phyloP scores from a whole-genome alignment of 2,888 invertebrate species.

The Spilarctia lutea region DNA sequence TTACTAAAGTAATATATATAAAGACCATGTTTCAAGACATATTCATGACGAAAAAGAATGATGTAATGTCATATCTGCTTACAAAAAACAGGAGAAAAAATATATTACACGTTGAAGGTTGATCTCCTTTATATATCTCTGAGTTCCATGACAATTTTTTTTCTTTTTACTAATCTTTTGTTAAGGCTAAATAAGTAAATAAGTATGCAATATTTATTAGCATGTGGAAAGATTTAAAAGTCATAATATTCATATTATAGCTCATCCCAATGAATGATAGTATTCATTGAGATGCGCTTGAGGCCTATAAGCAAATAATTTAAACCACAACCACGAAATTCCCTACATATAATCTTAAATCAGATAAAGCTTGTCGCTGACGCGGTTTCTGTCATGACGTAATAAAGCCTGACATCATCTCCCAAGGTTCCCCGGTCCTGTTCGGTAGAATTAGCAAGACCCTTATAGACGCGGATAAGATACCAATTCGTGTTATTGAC shows the following conservation, averaged over 20 bases:
- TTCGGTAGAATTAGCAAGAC: slow-evolving; percentile 23
- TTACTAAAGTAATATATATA: no score
- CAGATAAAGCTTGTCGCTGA: slow-evolving; percentile 17
- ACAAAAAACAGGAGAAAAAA: neutral
- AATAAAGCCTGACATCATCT: slow-evolving; percentile 20
- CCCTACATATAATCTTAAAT: slow-evolving; percentile 10
- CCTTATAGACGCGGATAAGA: slow-evolving; percentile 22
- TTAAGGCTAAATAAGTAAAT: no score
- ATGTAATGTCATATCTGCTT: neutral
- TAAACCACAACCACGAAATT: neutral
- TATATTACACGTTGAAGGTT: no score
- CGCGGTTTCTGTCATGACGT: slow-evolving; percentile 20
- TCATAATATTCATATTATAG: neutral
- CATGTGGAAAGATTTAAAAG: neutral
- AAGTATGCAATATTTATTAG: no score
- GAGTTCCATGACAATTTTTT: no score
- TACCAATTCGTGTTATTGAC: slow-evolving; percentile 21
- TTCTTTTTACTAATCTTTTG: no score
- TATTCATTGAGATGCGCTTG: no score
- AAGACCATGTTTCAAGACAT: neutral
- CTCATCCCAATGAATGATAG: rapidly evolving
- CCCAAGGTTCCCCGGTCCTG: neutral
- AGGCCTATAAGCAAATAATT: slow-evolving; percentile 4
- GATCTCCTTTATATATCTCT: no score
- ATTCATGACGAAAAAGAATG: neutral